Conservation (phyloP, 2,888 invertebrate species). For the Caenorhabditis zanzibari region DNA sequence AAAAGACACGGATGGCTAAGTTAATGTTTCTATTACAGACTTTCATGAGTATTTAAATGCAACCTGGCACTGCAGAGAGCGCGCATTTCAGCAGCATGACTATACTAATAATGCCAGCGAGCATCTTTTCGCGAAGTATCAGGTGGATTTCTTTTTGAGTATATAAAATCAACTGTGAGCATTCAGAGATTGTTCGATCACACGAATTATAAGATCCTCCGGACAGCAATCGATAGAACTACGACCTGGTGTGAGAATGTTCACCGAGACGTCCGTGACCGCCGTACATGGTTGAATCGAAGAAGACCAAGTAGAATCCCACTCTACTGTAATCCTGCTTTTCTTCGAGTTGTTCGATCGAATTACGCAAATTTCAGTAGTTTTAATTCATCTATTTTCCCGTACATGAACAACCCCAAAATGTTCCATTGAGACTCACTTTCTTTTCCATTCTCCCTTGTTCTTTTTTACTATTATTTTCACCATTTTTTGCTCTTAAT, state of each 20-base stretch:
- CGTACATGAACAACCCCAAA: constrained; percentile 4
- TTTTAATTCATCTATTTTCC: not conserved
- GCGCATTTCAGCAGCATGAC: not conserved
- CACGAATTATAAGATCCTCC: not conserved
- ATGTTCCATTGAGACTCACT: not conserved
- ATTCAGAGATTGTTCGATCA: not conserved
- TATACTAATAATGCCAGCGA: constrained; percentile 8
- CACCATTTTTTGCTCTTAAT: no score
- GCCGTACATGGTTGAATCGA: not conserved
- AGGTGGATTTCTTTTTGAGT: not conserved
- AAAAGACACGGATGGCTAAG: no score
- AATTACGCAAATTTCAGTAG: not conserved
- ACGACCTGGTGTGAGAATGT: not conserved
- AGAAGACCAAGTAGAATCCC: not conserved
- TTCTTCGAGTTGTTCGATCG: not conserved
- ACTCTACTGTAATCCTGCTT: not conserved
- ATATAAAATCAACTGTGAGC: not conserved
- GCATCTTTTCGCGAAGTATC: constrained; percentile 4
- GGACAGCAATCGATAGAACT: not conserved
- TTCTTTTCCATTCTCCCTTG: not conserved
- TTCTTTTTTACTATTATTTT: not conserved
- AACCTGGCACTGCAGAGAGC: not conserved
- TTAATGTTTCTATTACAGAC: not conserved
- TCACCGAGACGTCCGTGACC: not conserved
- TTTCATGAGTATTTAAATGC: not conserved